phyloP scores from a whole-genome alignment of 2,113 vertebrate genomes.

The Myxocyprinus asiaticus region DNA sequence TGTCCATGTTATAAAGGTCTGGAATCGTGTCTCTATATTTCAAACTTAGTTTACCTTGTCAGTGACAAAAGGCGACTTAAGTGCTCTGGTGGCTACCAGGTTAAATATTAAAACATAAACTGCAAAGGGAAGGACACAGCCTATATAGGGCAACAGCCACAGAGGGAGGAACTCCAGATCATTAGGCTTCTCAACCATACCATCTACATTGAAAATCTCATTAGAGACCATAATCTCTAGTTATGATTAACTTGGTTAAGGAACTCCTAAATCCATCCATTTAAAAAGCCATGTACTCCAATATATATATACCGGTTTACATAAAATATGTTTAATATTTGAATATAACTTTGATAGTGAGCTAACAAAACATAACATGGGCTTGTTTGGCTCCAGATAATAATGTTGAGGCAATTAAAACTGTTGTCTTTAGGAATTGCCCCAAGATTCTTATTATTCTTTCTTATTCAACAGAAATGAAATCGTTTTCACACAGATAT shows the following conservation, averaged over 20 bases:
- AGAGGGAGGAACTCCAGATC: constrained; percentile 21
- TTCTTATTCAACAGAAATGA: too few relatives aligned
- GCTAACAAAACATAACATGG: too few relatives aligned
- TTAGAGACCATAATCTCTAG: constrained; percentile 44
- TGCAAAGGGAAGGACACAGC: neutral
- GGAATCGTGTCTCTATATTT: constrained; percentile 37
- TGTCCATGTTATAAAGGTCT: neutral
- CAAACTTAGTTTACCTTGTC: constrained; percentile 44
- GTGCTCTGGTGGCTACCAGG: constrained; percentile 40
- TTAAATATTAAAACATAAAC: constrained; percentile 50
- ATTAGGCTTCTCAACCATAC: constrained; percentile 9
- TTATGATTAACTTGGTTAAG: constrained; percentile 37
- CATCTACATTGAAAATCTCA: constrained; percentile 41
- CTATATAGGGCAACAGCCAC: constrained; percentile 15
- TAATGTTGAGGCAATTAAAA: too few relatives aligned
- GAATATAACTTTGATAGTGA: too few relatives aligned
- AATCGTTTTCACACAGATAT: too few relatives aligned
- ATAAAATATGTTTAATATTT: too few relatives aligned
- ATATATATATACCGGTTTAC: neutral
- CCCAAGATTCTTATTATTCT: too few relatives aligned
- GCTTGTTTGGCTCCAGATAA: too few relatives aligned
- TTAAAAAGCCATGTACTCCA: neutral
- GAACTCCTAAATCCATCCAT: constrained; percentile 20
- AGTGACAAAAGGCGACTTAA: constrained; percentile 13
- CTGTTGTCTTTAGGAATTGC: too few relatives aligned